Evolutionary conservation across 2,113 vertebrate species (phyloP), one percentile per base, ranked within the genome.

Genomic region (Sceloporus undulatus): DNA sequence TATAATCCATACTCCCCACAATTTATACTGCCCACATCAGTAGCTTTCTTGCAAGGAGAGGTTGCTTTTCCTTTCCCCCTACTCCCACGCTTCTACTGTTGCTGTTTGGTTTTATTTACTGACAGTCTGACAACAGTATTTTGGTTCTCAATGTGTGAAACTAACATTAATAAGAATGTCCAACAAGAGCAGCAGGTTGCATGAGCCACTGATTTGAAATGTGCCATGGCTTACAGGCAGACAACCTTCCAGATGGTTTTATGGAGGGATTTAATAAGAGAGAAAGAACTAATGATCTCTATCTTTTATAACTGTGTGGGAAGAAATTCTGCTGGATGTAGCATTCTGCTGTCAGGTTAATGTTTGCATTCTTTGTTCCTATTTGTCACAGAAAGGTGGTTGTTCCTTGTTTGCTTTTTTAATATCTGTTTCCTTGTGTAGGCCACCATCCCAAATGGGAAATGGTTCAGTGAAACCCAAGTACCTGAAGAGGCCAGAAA

Each of bases 401-500:
- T 83, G 42, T 48, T 48, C 6, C 34, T 34, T 34, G 34, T 34
- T 34, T 34, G 34, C 34, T 34, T 34, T 34, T 48, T 48, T 48
- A 48, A 48, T 42, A 54, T 68, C 73, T 77, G 21, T 84, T 23
- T 68, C 87, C 56, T 88, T 48, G 29, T 70, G 27, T 88, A 97
- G 96, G 88, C 91, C 73, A 80, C 82, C 80, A 73, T 92, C 86
- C 75, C 95, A 91, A 86, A 99, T 99, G 98, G 98, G 98, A 92
- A 99, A 99, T 23, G 96, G 97, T 18, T 98, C 97, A 0, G 94
- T 97, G 95, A 99, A 98, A 92, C 97, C 97, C 56, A 99, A 98
- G 92, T 97, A 97, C 2, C 92, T 97, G 91, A 98, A 98, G 92
- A 95, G 93, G 56, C 70, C 96, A 0, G 97, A 97, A 0, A 94